phyloP scores from a whole-genome alignment of 2,797 vertebrate genomes.

The Erithacus rubecula region DNA sequence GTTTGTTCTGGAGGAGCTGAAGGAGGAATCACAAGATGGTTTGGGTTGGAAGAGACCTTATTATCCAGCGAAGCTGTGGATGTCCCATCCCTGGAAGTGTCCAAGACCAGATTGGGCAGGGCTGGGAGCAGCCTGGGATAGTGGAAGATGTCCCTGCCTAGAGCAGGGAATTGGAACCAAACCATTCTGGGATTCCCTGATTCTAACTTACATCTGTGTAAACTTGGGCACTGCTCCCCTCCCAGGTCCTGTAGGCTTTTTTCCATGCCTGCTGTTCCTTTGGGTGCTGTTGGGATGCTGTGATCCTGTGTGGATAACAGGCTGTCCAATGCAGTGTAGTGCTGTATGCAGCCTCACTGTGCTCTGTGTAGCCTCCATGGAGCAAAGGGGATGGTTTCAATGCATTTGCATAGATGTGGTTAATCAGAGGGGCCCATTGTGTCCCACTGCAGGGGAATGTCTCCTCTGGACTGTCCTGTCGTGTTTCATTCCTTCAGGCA shows the following conservation, averaged over 20 bases:
- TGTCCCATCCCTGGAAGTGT: background rate
- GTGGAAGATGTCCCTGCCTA: background rate
- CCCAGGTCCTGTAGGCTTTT: background rate
- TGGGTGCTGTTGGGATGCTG: background rate
- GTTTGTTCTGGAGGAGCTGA: background rate
- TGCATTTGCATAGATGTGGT: background rate
- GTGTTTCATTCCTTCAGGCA: background rate
- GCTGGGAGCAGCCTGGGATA: background rate
- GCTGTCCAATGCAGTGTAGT: background rate
- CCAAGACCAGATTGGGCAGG: fast-evolving
- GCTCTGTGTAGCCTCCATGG: background rate
- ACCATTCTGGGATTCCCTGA: background rate
- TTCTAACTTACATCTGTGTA: background rate
- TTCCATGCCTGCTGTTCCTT: background rate
- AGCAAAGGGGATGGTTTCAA: background rate
- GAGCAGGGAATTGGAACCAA: background rate
- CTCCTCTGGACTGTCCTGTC: background rate
- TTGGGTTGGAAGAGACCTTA: background rate
- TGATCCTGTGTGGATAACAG: background rate
- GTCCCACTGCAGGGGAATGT: background rate
- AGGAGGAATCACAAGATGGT: background rate
- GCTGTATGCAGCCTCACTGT: background rate
- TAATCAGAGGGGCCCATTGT: background rate
- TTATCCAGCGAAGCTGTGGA: background rate
- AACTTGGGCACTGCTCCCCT: background rate